Conservation (phyloP, 2,888 invertebrate genomes). For the Xestoiulus laeticollis region DNA sequence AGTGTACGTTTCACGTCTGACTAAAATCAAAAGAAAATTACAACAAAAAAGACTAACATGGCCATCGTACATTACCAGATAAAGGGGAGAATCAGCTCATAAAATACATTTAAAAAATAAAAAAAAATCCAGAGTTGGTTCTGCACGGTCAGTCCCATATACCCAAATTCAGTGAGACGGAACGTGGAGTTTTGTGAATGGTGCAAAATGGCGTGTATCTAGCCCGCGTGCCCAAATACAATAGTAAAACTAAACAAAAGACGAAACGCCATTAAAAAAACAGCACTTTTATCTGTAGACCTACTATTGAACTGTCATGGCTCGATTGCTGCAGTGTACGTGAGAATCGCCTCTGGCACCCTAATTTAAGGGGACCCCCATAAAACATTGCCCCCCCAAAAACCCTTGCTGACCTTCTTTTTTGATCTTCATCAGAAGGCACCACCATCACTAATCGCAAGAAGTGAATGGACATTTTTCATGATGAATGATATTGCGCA, state of each 20-base stretch:
- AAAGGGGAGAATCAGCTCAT: constrained; percentile 1
- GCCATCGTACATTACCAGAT: constrained; percentile 11
- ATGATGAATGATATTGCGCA: neutral
- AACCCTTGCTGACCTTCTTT: neutral
- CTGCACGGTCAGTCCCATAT: constrained; percentile 38
- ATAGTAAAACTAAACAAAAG: constrained; percentile 1
- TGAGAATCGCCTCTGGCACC: constrained; percentile 34
- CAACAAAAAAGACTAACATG: neutral
- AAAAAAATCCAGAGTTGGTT: neutral
- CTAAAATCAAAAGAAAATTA: constrained; percentile 31
- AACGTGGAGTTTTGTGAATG: constrained; percentile 14
- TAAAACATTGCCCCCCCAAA: neutral
- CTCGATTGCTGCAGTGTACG: constrained; percentile 21
- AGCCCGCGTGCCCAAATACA: constrained; percentile 35
- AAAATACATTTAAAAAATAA: neutral
- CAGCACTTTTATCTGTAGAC: neutral
- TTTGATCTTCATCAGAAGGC: neutral
- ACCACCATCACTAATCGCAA: neutral
- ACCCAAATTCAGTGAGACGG: constrained; percentile 21
- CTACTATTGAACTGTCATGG: constrained; percentile 35
- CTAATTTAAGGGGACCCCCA: neutral
- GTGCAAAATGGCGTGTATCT: constrained; percentile 20
- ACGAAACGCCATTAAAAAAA: neutral
- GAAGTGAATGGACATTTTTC: neutral
- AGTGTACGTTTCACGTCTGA: constrained; percentile 14